These are phyloP conservation scores for Plebejus anna DNA, from an alignment of 2,888 invertebrate species.

Conservation along the genomic window DNA sequence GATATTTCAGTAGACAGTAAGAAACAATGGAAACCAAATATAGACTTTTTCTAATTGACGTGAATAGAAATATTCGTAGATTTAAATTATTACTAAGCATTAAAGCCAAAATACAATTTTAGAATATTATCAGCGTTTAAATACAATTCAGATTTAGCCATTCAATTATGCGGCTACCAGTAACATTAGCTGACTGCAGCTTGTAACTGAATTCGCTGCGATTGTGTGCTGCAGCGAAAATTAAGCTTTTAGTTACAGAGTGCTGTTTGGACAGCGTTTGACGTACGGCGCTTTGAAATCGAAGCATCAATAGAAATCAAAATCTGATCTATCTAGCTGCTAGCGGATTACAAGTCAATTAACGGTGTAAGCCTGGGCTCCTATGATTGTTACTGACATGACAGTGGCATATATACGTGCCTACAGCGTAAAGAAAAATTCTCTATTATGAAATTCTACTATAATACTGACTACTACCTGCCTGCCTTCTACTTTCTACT, in stretches of 20 bases:
- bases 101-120: too few species aligned
- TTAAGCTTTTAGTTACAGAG: constrained; percentile 24
- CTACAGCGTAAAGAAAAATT: too few species aligned
- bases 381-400: not conserved
- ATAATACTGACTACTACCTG: too few species aligned
- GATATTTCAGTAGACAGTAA: too few species aligned
- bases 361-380: not conserved
- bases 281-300: constrained; percentile 21
- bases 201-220: constrained; percentile 11
- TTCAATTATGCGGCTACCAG: not conserved
- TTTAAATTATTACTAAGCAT: too few species aligned
- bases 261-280: constrained; percentile 15
- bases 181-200: constrained; percentile 7
- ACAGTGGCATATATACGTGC: too few species aligned
- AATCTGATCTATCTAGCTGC: not conserved
- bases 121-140: not conserved
- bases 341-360: not conserved
- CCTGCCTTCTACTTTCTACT: too few species aligned
- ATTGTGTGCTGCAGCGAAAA: not conserved
- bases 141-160: not conserved
- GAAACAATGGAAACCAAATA: too few species aligned
- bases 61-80: too few species aligned
- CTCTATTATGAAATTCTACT: too few species aligned
- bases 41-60: too few species aligned
- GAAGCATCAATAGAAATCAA: constrained; percentile 16